These are phyloP conservation scores for Sabellastarte sp. DNA, from an alignment of 2,888 invertebrate genomes.

Conservation along the genomic window DNA sequence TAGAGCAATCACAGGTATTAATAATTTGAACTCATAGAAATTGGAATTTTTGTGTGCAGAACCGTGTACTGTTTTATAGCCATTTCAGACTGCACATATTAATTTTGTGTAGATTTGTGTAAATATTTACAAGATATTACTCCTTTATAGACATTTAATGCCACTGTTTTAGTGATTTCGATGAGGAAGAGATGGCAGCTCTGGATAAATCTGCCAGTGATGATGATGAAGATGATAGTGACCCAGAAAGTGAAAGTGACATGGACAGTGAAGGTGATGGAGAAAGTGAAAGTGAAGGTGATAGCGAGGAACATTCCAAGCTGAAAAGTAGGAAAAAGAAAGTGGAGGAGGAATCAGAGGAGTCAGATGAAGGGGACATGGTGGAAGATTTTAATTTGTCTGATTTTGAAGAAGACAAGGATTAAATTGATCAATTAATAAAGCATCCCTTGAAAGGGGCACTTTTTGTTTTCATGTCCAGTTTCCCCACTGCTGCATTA, in stretches of 20 bases:
- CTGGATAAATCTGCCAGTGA: slow-evolving; percentile 11
- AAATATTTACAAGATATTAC: not conserved
- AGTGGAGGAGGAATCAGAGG: not conserved
- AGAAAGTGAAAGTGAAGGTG: slow-evolving; percentile 1
- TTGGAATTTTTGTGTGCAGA: too few relatives aligned
- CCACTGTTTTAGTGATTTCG: slow-evolving; percentile 11
- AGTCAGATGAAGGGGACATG: slow-evolving; percentile 2
- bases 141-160: not conserved
- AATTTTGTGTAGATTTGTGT: not conserved
- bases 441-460: too few relatives aligned
- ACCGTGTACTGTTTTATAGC: not conserved
- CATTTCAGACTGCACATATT: not conserved
- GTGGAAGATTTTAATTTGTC: slow-evolving; percentile 11
- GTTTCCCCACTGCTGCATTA: too few relatives aligned
- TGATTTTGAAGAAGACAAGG: too few relatives aligned
- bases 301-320: slow-evolving; percentile 2
- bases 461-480: too few relatives aligned
- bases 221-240: slow-evolving; percentile 12
- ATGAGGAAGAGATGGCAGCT: slow-evolving; percentile 12
- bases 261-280: not conserved
- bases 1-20: too few relatives aligned
- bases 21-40: too few relatives aligned
- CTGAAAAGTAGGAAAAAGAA: slow-evolving; percentile 2
- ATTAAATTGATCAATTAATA: too few relatives aligned
- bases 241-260: not conserved